Evolutionary conservation across 2,797 vertebrate genomes (phyloP).

Genomic region (Lagorchestes hirsutus): DNA sequence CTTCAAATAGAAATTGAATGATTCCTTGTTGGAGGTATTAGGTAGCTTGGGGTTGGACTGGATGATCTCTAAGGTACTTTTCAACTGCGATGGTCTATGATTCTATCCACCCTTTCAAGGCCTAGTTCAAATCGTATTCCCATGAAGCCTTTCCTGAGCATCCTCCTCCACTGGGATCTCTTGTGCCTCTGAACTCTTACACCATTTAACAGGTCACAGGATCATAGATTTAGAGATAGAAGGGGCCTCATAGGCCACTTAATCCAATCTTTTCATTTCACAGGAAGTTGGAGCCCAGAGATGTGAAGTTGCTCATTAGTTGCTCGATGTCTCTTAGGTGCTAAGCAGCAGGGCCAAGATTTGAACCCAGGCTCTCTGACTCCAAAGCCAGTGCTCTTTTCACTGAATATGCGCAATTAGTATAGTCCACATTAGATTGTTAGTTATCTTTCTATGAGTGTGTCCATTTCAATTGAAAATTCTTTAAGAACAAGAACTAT

Average conservation of each 20-base stretch:
- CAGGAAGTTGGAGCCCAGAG: no score
- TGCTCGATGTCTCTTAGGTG: no score
- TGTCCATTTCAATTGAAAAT: no score
- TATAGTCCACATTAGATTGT: no score
- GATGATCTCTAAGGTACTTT: neutral
- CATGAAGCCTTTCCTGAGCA: neutral
- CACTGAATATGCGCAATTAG: no score
- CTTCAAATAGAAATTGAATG: neutral
- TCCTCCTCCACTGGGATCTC: neutral
- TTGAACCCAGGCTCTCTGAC: no score
- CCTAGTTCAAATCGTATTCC: neutral
- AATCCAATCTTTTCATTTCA: no score
- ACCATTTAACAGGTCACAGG: neutral
- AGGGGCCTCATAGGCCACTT: neutral
- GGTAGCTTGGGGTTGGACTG: neutral
- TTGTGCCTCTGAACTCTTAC: neutral
- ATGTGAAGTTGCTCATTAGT: no score
- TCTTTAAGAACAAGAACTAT: no score
- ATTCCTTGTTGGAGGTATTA: neutral
- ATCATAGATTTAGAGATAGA: neutral
- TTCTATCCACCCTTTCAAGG: neutral
- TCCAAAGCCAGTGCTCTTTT: no score
- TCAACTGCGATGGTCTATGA: neutral
- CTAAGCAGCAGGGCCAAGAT: no score
- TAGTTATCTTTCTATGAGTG: no score